Base-by-base conservation (phyloP, 2,888 invertebrate genomes). In the Pteria penguin region DNA sequence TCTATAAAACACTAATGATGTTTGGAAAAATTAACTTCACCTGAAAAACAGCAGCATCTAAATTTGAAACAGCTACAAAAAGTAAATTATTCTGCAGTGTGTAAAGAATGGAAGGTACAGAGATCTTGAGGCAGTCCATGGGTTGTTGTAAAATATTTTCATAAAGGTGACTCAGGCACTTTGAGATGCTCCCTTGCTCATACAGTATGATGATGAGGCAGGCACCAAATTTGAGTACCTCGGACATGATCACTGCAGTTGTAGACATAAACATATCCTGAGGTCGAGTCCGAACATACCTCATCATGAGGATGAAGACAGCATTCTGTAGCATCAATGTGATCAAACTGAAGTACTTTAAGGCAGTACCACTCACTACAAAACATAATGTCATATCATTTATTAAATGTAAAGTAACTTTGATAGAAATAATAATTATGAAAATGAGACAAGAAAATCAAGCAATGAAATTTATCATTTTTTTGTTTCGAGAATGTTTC, bases 41-140 rank as follows among this genome's bases (percentile, higher is more conserved):
- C 95, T 99, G 99, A 94, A 98, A 97, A 45, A 99, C 99, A 26
- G 99, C 99, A 68, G 99, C 99, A 94, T 99, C 99, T 87, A 99
- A 94, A 94, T 99, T 98, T 3, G 98, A 97, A 29, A 98, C 97
- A 0, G 99, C 98, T 27, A 99, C 94, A 92, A 98, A 99, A 18
- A 99, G 94, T 78, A 99, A 94, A 93, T 99, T 99, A 92, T 99
- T 99, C 93, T 99, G 99, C 80, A 99, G 93, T 67, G 97, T 96
- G 91, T 99, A 99, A 1, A 99, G 95, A 86, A 98, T 94, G 0
- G 99, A 98, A 71, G 99, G 99, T 72, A 99, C 96, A 88, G 97
- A 97, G 26, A 99, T 92, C 86, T 93, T 93, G n/a, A 92, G 65
- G 75, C 93, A 93, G 80, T 93, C 93, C 36, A 90, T 90, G 0